Base-by-base conservation (phyloP, 2,888 invertebrate genomes). In the Drosophila tripunctata region DNA sequence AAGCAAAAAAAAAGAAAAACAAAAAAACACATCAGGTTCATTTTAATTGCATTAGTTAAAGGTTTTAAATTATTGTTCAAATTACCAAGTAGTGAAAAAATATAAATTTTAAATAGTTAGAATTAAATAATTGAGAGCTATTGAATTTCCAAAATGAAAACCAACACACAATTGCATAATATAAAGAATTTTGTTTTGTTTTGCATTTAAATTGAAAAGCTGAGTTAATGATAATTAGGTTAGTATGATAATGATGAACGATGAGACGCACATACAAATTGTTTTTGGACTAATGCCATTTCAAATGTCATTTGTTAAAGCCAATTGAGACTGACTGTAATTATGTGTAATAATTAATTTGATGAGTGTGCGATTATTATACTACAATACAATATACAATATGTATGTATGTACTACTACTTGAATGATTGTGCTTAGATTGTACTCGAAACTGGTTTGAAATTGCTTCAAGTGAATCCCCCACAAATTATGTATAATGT, bases 271-370 rank as follows among this genome's bases (percentile, higher is more conserved):
- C 69, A 80, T 62, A 68, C 10, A 84, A 78, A 82, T 81, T 78
- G 74, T 78, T 78, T 82, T 82, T 78, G 76, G 74, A 82, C 82
- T 64, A 81, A 81, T 86, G 83, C 44, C 83, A 83, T 83, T 83
- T 55, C 68, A 75, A 86, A 83, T 83, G 83, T 77, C 83, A 86
- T 85, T 82, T 67, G 77, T 79, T 79, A 61, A 83, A 83, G 79
- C 84, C 79, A 84, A 81, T 84, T 86, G 83, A 84, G 83, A 84
- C 83, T 86, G 83, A 83, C 75, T 84, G 84, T 81, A 83, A 83
- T 86, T 81, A 82, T 85, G 85, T 82, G 82, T 81, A 84, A 57
- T 51, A 54, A 64, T 75, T 72, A 61, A 72, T 79, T 73, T n/a
- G n/a, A n/a, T 65, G 73, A 58, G 58, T 47, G 67, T 62, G 51